Evolutionary conservation across 2,113 vertebrate species (phyloP), one percentile per base, ranked within the genome.

Genomic region (Takifugu bimaculatus): DNA sequence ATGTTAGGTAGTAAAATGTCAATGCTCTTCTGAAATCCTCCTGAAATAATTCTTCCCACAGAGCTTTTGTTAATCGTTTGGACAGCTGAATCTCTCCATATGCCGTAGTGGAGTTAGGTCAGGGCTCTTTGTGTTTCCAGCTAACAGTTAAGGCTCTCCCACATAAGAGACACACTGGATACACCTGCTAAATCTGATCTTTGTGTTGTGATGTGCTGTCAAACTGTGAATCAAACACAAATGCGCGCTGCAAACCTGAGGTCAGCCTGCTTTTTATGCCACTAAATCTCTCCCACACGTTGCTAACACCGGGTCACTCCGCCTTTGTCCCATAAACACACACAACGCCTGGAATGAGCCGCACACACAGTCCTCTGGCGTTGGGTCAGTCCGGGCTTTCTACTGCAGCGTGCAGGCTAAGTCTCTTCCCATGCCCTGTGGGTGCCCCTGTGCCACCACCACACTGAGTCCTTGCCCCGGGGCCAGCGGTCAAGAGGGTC

Each of bases 401-500:
- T 79, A 79, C 66, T 72, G 84, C 66, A 63, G 75, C 77, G 51
- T 63, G 61, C 60, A 68, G 77, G 70, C 80, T 87, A 79, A 87
- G 81, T 84, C 91, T 91, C 90, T 93, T 94, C 94, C 94, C 91
- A 93, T 93, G 91, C 65, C 86, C 88, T 70, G 77, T 64, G 59
- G 52, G 74, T 90, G 88, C 92, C 92, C 93, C 91, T 90, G 91
- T 93, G 93, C 91, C 89, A 90, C 92, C 91, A 88, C 80, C 91
- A 91, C 91, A 90, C 90, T 92, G 92, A 92, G 93, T 87, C 90
- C 90, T 91, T 93, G 85, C 89, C 87, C 85, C 68, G 78, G 90
- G 93, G 86, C 82, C 93, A 83, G 54, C 84, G 91, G 91, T 93
- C 88, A 94, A 91, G 92, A 93, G 92, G 93, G 92, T 95, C 91